Evolutionary conservation across 1,140 invertebrate genomes (phyloP), one percentile per base, ranked within the genome.

Genomic region (Oncopodura yosiiana): DNA sequence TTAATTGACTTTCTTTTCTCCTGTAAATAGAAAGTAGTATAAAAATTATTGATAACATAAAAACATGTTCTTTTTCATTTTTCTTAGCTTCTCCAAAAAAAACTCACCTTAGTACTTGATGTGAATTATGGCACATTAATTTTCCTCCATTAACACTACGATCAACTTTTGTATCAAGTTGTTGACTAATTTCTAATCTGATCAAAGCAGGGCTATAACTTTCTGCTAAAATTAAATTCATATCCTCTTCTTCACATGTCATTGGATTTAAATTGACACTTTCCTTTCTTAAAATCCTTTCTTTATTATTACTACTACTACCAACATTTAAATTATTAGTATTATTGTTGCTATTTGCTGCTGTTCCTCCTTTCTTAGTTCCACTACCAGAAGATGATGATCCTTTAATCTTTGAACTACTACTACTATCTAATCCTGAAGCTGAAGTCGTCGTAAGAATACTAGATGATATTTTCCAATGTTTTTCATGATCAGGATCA

Each of bases 81-180:
- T 26, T 11, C 23, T 9, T 21, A 43, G 5, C n/a, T 41, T 41
- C 16, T 44, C 19, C 12, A n/a, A 37, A 11, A 27, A 26, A 26
- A 56, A 5, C 34, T 48, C 43, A 66, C 64, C 65, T 65, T 3
- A 69, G 53, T 36, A 64, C 63, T 43, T 59, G 60, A 26, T 69
- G 65, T 11, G 61, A 56, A 38, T 68, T 67, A 36, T 65, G 62
- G 65, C 71, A 74, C 21, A 65, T 64, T 11, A 74, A 63, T 9
- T 67, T 62, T 42, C 68, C 66, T 2, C 66, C 59, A 19, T 67
- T 61, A 11, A 72, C 60, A 49, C 78, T 82, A 65, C 81, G 84
- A 66, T 90, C 85, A 66, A 89, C 80, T 67, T 86, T 84, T 60
- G 82, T 83, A 63, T 87, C 82, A 26, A 87, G 69, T 65, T 81